Percentiles rank a stretch among this genome's conserved stretches.
phyloP scores from a whole-genome alignment of 2,113 vertebrate genomes.

The Gymnogyps californianus region DNA sequence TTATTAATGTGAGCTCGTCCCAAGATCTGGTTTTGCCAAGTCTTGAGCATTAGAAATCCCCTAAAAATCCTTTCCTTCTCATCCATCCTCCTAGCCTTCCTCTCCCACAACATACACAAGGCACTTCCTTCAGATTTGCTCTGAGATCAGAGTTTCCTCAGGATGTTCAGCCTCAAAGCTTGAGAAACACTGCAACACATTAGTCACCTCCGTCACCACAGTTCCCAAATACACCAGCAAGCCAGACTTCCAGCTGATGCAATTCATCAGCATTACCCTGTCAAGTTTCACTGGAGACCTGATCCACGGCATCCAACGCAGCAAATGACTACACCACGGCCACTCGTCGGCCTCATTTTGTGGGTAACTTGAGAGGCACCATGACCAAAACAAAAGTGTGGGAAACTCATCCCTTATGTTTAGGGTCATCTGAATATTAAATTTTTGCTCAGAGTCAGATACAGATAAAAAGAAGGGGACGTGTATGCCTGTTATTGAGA shows the following conservation, averaged over 20 bases:
- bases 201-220: slow-evolving; percentile 53
- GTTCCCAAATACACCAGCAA: slow-evolving; percentile 27
- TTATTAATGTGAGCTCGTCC: slow-evolving; percentile 34
- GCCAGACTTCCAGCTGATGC: slow-evolving; percentile 35
- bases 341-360: neutral
- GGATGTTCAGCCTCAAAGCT: slow-evolving; percentile 48
- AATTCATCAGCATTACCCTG: slow-evolving; percentile 9
- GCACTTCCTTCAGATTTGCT: slow-evolving; percentile 46
- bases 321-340: neutral
- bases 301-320: accelerated
- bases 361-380: neutral
- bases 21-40: slow-evolving; percentile 38
- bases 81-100: slow-evolving; percentile 25
- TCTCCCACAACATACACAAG: slow-evolving; percentile 47
- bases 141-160: slow-evolving; percentile 64
- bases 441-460: neutral
- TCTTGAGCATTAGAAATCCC: slow-evolving; percentile 42
- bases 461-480: neutral
- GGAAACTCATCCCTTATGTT: neutral
- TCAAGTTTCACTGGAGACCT: neutral
- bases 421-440: neutral
- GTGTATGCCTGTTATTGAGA: neutral
- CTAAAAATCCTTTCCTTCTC: slow-evolving; percentile 50
- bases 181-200: slow-evolving; percentile 37
- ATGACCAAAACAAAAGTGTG: neutral